Evolutionary conservation across 2,113 vertebrate species (phyloP).

Genomic region (Pelvicachromis taeniatus): DNA sequence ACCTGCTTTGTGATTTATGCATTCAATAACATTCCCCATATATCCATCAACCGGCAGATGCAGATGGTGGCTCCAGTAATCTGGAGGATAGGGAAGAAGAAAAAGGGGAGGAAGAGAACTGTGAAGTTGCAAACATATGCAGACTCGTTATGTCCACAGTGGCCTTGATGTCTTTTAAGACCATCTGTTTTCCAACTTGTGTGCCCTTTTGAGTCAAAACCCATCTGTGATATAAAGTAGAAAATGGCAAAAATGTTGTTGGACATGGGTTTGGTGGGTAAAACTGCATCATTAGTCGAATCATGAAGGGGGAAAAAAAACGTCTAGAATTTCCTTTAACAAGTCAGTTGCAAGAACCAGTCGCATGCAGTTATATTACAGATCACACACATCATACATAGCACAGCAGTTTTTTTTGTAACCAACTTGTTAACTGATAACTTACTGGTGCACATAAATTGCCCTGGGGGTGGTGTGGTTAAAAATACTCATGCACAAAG

Average conservation of each 20-base stretch:
- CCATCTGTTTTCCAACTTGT: constrained; percentile 66
- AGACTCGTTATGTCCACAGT: constrained; percentile 52
- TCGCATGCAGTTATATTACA: neutral
- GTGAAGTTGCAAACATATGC: constrained; percentile 59
- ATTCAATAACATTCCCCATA: constrained; percentile 10
- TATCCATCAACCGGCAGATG: constrained; percentile 47
- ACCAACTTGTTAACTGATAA: neutral
- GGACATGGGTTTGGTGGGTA: neutral
- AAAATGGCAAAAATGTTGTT: constrained; percentile 12
- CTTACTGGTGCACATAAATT: neutral
- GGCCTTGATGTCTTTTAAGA: constrained; percentile 60
- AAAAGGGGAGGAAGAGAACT: neutral
- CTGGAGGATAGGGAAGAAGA: constrained; percentile 22
- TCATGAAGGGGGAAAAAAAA: neutral
- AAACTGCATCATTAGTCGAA: neutral
- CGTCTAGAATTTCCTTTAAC: neutral
- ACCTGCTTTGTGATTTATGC: constrained; percentile 43
- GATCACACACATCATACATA: neutral
- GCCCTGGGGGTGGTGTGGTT: neutral
- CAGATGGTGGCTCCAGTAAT: constrained; percentile 58
- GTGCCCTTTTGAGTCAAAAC: constrained; percentile 36
- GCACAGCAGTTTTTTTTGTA: neutral
- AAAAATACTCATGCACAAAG: neutral
- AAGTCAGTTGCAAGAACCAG: neutral
- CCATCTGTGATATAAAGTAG: constrained; percentile 43